Conservation (phyloP, 2,113 vertebrate species). For the Nibea coibor region DNA sequence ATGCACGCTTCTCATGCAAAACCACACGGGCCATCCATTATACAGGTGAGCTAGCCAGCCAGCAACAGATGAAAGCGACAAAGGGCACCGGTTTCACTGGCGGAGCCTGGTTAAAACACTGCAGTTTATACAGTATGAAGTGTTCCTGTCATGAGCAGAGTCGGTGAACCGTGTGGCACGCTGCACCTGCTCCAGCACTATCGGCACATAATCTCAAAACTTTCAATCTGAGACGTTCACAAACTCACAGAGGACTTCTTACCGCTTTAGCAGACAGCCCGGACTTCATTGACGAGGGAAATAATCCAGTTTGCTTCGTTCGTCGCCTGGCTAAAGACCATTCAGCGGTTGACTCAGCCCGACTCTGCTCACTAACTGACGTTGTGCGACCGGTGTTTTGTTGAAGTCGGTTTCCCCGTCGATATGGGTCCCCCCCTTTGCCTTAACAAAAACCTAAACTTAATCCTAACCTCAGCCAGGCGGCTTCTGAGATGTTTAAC, state of each 20-base stretch:
- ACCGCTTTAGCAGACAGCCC: slow-evolving; percentile 18
- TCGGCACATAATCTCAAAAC: background rate
- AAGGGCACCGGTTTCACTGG: background rate
- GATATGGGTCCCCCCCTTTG: background rate
- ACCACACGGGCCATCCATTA: background rate
- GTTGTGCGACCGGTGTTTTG: slow-evolving; percentile 1
- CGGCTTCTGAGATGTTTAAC: background rate
- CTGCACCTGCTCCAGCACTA: slow-evolving; percentile 42
- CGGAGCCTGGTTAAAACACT: background rate
- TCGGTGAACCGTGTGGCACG: background rate
- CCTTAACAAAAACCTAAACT: background rate
- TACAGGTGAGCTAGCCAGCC: background rate
- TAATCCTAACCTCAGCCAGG: background rate
- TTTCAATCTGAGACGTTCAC: background rate
- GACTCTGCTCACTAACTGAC: background rate
- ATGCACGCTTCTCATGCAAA: background rate
- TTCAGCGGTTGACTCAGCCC: background rate
- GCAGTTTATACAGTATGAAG: too few relatives aligned
- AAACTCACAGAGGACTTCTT: slow-evolving; percentile 23
- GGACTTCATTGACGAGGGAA: background rate
- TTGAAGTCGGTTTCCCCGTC: background rate
- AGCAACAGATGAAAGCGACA: background rate
- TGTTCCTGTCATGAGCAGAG: background rate
- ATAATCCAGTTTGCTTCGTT: background rate
- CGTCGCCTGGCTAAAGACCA: too few relatives aligned